phyloP scores from a whole-genome alignment of 2,113 vertebrate species.

The Podarcis cretensis region DNA sequence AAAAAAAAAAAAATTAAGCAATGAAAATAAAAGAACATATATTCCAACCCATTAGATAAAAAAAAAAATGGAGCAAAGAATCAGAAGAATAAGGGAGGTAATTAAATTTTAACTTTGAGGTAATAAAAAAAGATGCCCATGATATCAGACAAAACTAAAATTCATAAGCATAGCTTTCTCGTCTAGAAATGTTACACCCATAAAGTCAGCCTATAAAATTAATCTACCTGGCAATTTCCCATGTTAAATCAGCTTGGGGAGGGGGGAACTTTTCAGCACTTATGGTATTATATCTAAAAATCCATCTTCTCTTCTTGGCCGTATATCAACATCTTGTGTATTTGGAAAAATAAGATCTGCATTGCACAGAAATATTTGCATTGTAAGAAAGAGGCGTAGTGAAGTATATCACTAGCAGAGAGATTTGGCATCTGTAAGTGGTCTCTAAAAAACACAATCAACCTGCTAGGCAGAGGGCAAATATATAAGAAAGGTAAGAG shows the following conservation, averaged over 20 bases:
- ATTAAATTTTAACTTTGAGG: constrained; percentile 65
- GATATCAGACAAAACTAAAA: constrained; percentile 65
- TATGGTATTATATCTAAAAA: constrained; percentile 56
- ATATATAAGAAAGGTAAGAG: not conserved
- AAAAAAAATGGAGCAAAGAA: constrained; percentile 57
- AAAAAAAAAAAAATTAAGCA: not conserved
- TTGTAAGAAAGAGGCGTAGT: constrained; percentile 67
- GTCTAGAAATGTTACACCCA: constrained; percentile 71
- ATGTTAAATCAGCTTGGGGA: constrained; percentile 65
- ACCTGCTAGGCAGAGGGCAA: constrained; percentile 33
- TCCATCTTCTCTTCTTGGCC: constrained; percentile 51
- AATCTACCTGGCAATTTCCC: constrained; percentile 71
- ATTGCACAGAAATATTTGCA: constrained; percentile 64
- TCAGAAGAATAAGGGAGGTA: constrained; percentile 29
- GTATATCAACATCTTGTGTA: constrained; percentile 52
- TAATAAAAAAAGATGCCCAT: constrained; percentile 59
- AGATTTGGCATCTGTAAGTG: constrained; percentile 62
- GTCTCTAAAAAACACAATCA: constrained; percentile 58
- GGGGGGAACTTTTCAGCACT: constrained; percentile 56
- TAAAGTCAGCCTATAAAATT: constrained; percentile 72
- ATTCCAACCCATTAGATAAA: constrained; percentile 29
- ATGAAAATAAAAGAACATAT: constrained; percentile 29
- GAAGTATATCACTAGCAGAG: constrained; percentile 63
- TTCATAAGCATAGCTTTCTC: constrained; percentile 67
- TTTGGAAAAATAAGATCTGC: constrained; percentile 45